A percentile compares a stretch with the other conserved stretches of the same genome.
phyloP scores from a whole-genome alignment of 2,797 vertebrate species.

The Gadopsis marmoratus region DNA sequence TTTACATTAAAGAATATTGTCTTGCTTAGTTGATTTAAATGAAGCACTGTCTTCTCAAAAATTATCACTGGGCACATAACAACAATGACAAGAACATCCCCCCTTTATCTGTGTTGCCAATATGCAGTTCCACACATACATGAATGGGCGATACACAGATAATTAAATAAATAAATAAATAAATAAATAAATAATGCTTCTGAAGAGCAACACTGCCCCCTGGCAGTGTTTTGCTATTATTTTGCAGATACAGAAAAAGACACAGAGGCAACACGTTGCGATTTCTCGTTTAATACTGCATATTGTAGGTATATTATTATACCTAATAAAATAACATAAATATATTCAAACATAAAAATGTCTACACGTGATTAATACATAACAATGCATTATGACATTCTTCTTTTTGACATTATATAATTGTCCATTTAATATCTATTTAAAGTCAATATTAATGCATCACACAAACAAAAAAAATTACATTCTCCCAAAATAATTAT shows the following conservation, averaged over 20 bases:
- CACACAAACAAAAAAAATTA: conserved; percentile 21
- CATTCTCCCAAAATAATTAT: conserved; percentile 23
- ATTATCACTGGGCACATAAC: neutral
- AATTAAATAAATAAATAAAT: conserved; percentile 49
- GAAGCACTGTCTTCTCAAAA: neutral
- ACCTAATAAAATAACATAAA: conserved; percentile 23
- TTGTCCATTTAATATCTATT: conserved; percentile 8
- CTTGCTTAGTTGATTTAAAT: conserved; percentile 1
- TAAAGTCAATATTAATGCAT: conserved; percentile 25
- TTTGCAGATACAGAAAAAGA: neutral
- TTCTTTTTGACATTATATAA: conserved; percentile 4
- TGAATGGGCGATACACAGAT: neutral
- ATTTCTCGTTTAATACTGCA: conserved; percentile 8
- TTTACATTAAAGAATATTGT: neutral
- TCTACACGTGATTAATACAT: conserved; percentile 1
- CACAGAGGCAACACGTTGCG: neutral
- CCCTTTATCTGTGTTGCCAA: conserved; percentile 1
- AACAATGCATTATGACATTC: neutral
- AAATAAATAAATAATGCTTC: conserved; percentile 42
- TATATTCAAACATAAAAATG: conserved; percentile 25
- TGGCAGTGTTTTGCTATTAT: conserved; percentile 29
- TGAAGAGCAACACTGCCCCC: conserved; percentile 72
- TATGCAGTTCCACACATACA: neutral
- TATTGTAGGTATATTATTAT: neutral
- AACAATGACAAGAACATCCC: conserved; percentile 13